Evolutionary conservation across 2,113 vertebrate genomes (phyloP).

Genomic region (Pituophis catenifer): DNA sequence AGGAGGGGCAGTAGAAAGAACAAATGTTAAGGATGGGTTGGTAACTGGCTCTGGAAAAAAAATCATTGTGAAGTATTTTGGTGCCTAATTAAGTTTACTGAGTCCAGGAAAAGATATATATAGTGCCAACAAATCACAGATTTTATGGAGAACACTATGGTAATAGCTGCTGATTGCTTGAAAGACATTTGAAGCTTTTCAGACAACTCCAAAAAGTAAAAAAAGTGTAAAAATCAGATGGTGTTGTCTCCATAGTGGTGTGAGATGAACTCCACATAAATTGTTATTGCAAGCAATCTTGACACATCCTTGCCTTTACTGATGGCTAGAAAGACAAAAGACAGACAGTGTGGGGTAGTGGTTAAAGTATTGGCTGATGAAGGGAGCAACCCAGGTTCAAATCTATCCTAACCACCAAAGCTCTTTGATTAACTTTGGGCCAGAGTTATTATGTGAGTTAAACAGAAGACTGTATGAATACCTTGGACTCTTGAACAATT

Average conservation of each 20-base stretch:
- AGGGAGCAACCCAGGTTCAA: background rate
- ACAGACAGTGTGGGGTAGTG: background rate
- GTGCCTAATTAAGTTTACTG: background rate
- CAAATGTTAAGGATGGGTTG: slow-evolving; percentile 3
- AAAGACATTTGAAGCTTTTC: background rate
- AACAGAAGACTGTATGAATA: too few species aligned
- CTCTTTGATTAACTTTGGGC: background rate
- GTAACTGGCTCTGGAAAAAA: background rate
- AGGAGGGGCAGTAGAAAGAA: background rate
- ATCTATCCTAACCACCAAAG: background rate
- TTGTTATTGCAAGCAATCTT: background rate
- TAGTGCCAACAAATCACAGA: background rate
- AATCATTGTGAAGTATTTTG: background rate
- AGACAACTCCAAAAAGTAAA: background rate
- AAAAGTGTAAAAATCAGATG: background rate
- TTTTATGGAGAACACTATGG: background rate
- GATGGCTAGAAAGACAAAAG: background rate
- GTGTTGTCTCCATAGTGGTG: background rate
- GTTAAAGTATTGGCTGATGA: background rate
- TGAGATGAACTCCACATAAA: background rate
- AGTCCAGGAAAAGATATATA: background rate
- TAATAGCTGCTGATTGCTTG: background rate
- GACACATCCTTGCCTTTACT: background rate
- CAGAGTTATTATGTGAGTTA: background rate
- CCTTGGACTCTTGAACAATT: too few species aligned